Conservation (phyloP, 2,113 vertebrate genomes). For the Actinemys pallida region DNA sequence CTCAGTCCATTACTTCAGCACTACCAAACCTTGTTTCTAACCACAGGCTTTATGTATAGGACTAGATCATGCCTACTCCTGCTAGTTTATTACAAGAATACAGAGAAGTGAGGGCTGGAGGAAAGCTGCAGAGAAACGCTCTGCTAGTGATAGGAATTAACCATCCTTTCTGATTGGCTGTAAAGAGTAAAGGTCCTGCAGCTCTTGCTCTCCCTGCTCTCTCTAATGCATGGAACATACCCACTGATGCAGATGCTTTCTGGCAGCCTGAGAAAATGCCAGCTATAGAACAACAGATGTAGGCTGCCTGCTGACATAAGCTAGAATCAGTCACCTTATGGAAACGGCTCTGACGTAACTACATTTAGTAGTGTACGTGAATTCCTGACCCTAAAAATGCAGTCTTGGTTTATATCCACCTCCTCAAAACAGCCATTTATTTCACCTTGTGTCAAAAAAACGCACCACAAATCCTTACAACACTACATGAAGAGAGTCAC, state of each 20-base stretch:
- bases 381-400: slow-evolving; percentile 20
- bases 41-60: not conserved
- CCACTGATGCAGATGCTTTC: slow-evolving; percentile 74
- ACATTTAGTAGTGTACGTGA: slow-evolving; percentile 36
- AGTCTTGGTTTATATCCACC: slow-evolving; percentile 29
- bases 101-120: not conserved
- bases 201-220: slow-evolving; percentile 68
- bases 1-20: not conserved
- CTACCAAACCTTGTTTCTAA: not conserved
- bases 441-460: not conserved
- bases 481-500: not conserved
- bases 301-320: slow-evolving; percentile 68
- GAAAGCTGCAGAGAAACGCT: slow-evolving; percentile 40
- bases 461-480: not conserved
- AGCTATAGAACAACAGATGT: slow-evolving; percentile 69
- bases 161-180: slow-evolving; percentile 64
- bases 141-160: slow-evolving; percentile 56
- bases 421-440: not conserved
- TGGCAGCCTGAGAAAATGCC: slow-evolving; percentile 73
- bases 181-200: slow-evolving; percentile 71
- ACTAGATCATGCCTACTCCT: not conserved
- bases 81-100: not conserved
- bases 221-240: slow-evolving; percentile 54
- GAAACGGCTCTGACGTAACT: slow-evolving; percentile 15
- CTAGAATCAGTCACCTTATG: slow-evolving; percentile 62